A percentile compares a stretch with the other conserved stretches of the same genome.
Evolutionary conservation across 1,140 invertebrate species (phyloP).

Genomic region (Drosophila santomea): DNA sequence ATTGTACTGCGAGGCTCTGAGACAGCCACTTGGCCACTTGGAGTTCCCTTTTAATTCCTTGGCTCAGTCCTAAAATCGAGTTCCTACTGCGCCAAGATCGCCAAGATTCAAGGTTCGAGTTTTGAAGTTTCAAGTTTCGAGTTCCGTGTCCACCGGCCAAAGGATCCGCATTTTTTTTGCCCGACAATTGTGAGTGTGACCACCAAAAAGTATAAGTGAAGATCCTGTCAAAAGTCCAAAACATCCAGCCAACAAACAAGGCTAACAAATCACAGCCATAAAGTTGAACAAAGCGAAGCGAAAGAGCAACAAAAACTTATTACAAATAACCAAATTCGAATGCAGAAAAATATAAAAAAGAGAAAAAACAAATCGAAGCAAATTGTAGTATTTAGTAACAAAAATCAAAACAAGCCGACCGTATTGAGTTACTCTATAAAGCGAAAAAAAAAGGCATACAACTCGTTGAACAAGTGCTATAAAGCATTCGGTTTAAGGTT

Average conservation of each 20-base stretch:
- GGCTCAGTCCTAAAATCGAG: background rate
- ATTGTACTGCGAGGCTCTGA: constrained; percentile 69
- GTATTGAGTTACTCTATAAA: constrained; percentile 13
- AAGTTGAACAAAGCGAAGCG: constrained; percentile 1
- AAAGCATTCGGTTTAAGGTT: constrained; percentile 5
- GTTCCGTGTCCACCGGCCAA: background rate
- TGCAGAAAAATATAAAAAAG: constrained; percentile 19
- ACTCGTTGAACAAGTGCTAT: background rate
- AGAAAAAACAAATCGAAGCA: constrained; percentile 14
- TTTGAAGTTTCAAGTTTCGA: background rate
- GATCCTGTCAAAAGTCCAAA: background rate
- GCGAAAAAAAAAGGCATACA: background rate
- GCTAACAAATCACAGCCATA: background rate
- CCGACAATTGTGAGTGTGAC: constrained; percentile 15
- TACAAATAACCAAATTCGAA: constrained; percentile 46
- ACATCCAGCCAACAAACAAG: background rate
- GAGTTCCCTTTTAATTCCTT: constrained; percentile 7
- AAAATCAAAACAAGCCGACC: constrained; percentile 18
- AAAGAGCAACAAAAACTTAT: constrained; percentile 28
- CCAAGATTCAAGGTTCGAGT: too few species aligned
- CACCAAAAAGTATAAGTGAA: background rate
- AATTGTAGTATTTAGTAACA: constrained; percentile 20
- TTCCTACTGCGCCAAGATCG: too few species aligned
- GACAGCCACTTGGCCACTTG: constrained; percentile 61
- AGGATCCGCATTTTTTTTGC: constrained; percentile 5